phyloP scores from a whole-genome alignment of 1,140 invertebrate genomes.

The Archivesica marissinica region DNA sequence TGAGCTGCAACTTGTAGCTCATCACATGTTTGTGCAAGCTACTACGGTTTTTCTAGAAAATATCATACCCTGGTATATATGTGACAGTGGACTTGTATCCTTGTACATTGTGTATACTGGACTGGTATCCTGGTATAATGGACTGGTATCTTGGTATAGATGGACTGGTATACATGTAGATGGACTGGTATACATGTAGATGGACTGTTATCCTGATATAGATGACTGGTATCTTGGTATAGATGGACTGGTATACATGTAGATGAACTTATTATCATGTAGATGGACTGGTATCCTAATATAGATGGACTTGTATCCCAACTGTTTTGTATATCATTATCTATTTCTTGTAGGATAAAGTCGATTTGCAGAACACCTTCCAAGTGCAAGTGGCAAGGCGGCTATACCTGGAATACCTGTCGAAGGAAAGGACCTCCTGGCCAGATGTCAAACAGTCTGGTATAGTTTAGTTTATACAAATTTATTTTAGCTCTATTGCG shows the following conservation, averaged over 20 bases:
- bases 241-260: neutral
- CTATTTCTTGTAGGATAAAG: neutral
- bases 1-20: no score
- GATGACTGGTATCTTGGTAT: neutral
- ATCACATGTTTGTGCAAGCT: no score
- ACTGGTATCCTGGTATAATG: neutral
- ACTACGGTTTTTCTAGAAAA: no score
- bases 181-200: neutral
- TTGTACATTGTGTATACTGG: neutral
- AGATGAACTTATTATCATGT: neutral
- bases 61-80: no score
- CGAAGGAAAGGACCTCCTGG: neutral
- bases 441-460: neutral
- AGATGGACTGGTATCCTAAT: neutral
- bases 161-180: no score
- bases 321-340: neutral
- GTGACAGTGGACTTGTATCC: no score
- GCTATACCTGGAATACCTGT: conserved; percentile 1
- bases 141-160: no score
- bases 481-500: neutral
- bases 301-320: neutral
- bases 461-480: neutral
- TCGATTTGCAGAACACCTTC: neutral
- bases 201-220: neutral
- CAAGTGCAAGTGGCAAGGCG: neutral